Conservation (phyloP, 2,888 invertebrate genomes). For the Diarsia rubi region DNA sequence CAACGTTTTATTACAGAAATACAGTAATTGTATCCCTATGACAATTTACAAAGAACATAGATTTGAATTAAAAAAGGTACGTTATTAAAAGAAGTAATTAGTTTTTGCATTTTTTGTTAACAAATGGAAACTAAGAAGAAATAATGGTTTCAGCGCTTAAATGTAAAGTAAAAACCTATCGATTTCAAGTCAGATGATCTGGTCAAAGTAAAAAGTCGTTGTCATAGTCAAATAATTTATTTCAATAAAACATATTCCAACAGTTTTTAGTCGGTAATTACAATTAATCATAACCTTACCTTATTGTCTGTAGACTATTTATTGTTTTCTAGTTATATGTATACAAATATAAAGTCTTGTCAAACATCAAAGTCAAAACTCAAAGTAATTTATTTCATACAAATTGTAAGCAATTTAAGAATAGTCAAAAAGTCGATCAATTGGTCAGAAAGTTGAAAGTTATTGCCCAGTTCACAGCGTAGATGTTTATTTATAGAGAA, state of each 20-base stretch:
- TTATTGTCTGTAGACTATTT: not conserved
- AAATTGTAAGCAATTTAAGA: not conserved
- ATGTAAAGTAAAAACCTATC: not conserved
- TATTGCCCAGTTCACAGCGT: not conserved
- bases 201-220: conserved; percentile 10
- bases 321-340: not conserved
- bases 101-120: not conserved
- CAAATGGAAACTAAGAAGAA: not conserved
- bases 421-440: not conserved
- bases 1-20: not conserved
- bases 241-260: not conserved
- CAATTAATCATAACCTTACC: not conserved
- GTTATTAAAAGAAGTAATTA: not conserved
- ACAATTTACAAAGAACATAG: not conserved
- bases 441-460: not conserved
- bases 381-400: conserved; percentile 2
- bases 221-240: conserved; percentile 3
- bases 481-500: not conserved
- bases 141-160: not conserved
- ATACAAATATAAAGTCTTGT: not conserved
- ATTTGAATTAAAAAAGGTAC: not conserved
- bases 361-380: conserved; percentile 7
- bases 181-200: not conserved
- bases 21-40: no score
- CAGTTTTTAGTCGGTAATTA: not conserved